A percentile compares a stretch with the other conserved stretches of the same genome.
phyloP scores from a whole-genome alignment of 2,113 vertebrate genomes.

The Notechis scutatus region DNA sequence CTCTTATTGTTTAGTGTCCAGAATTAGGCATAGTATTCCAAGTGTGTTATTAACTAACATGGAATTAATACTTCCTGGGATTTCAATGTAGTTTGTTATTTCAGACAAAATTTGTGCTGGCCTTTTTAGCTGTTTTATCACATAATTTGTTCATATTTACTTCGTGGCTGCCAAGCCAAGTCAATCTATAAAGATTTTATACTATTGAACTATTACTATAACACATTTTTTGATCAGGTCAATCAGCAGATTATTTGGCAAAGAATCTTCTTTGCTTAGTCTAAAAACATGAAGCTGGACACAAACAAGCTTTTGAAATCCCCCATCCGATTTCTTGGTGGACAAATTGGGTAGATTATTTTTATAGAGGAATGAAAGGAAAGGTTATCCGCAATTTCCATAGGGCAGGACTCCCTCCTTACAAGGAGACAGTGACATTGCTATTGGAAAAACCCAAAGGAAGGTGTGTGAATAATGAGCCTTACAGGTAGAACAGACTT shows the following conservation, averaged over 20 bases:
- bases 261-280: neutral
- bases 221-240: neutral
- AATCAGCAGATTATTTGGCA: neutral
- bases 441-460: neutral
- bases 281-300: neutral
- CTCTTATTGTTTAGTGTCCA: neutral
- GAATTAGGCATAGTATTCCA: neutral
- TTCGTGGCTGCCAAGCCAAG: neutral
- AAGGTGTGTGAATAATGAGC: neutral
- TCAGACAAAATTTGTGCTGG: neutral
- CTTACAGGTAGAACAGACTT: neutral
- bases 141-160: neutral
- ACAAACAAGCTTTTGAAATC: neutral
- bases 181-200: neutral
- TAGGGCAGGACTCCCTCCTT: neutral
- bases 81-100: neutral
- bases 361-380: neutral
- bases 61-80: neutral
- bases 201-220: neutral
- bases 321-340: neutral
- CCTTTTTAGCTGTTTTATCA: neutral
- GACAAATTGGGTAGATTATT: neutral
- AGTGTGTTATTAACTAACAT: neutral
- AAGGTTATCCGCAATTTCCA: neutral
- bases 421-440: neutral